Evolutionary conservation across 1,140 invertebrate genomes (phyloP).

Genomic region (Drosophila sechellia): DNA sequence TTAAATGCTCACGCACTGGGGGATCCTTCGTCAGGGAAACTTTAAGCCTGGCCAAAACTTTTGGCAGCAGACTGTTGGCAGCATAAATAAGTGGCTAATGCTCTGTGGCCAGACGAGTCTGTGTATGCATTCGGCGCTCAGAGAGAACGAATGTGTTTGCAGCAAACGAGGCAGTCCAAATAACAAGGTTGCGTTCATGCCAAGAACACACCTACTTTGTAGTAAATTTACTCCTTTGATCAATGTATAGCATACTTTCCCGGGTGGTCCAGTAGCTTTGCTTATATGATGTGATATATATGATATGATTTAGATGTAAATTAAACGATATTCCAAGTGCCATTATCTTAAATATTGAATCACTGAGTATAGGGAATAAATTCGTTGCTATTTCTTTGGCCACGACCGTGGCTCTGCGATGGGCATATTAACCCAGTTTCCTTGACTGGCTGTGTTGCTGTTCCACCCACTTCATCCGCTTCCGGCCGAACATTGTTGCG

Average conservation of each 20-base stretch:
- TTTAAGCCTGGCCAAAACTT: conserved; percentile 63
- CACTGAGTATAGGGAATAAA: too few relatives aligned
- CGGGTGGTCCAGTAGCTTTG: neutral
- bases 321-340: neutral
- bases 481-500: conserved; percentile 24
- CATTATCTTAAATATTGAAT: neutral
- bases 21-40: conserved; percentile 30
- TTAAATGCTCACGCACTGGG: conserved; percentile 64
- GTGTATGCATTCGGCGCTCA: conserved; percentile 2
- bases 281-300: too few relatives aligned
- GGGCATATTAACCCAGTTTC: conserved; percentile 41
- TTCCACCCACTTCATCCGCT: conserved; percentile 1
- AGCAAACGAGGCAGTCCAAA: conserved; percentile 3
- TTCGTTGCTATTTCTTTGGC: neutral
- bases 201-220: conserved; percentile 21
- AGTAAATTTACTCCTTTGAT: conserved; percentile 9
- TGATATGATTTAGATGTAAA: too few relatives aligned
- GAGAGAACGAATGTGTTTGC: conserved; percentile 20
- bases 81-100: conserved; percentile 50
- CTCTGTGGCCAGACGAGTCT: conserved; percentile 37
- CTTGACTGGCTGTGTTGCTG: conserved; percentile 16
- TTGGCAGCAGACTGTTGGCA: conserved; percentile 48
- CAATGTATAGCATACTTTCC: conserved; percentile 22
- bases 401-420: neutral
- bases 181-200: conserved; percentile 34